Conservation (phyloP, 2,797 vertebrate species). For the Phoebastria nigripes region DNA sequence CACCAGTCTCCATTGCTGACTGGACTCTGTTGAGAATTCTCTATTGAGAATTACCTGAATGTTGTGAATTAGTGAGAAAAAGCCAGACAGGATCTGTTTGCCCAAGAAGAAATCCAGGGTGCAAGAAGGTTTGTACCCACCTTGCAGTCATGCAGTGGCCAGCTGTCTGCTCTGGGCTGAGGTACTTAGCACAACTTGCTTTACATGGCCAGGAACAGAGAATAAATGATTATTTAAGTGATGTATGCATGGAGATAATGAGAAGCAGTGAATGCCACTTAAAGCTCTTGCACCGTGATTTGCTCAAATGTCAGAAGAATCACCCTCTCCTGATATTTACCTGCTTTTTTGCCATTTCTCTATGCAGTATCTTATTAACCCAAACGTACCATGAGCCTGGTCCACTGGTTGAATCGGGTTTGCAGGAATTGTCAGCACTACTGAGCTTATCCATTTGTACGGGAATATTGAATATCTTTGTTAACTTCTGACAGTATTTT, state of each 20-base stretch:
- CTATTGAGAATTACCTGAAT: not conserved
- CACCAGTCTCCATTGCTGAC: not conserved
- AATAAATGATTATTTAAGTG: not conserved
- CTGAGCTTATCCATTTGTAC: not conserved
- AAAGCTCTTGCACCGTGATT: not conserved
- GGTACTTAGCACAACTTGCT: not conserved
- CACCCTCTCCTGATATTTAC: not conserved
- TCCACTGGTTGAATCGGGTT: not conserved
- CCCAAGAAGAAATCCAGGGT: not conserved
- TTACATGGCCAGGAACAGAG: not conserved
- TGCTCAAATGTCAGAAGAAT: not conserved
- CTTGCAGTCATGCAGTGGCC: not conserved
- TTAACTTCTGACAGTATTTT: not conserved
- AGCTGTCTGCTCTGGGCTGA: not conserved
- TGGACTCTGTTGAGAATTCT: not conserved
- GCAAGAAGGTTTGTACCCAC: not conserved
- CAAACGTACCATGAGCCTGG: accelerated
- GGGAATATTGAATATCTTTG: not conserved
- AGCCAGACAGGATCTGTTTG: not conserved
- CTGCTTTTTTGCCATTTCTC: not conserved
- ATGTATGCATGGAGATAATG: not conserved
- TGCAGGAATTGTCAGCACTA: not conserved
- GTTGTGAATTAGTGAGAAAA: not conserved
- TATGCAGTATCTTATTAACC: not conserved
- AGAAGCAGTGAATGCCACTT: not conserved